Evolutionary conservation across 2,888 invertebrate genomes (phyloP), one percentile per base, ranked within the genome.

Genomic region (Frankliniella intonsa): DNA sequence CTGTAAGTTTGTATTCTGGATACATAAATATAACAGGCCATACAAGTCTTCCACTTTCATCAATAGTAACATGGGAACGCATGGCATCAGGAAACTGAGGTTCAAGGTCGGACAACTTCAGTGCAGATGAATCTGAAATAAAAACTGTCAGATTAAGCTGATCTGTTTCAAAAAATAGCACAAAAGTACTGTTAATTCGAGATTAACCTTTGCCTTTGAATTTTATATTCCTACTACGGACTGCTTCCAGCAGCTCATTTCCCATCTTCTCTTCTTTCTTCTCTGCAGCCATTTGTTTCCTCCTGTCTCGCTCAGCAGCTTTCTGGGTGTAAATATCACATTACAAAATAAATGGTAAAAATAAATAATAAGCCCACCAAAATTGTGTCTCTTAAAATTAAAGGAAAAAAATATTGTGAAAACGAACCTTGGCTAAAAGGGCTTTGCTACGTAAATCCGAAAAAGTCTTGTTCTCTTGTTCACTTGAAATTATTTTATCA

Each of bases 1-100:
- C 98, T 81, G 96, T 94, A 85, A 94, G 92, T 83, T 93, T 90
- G 86, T 93, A 93, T 88, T 98, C 97, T 0, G 98, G 98, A 88
- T 97, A 98, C 17, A 96, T 89, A 84, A 98, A 92, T 25, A 95
- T 89, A 0, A 97, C 93, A 0, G 98, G 98, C 97, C 97, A 98
- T 81, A 93, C 88, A 17, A 98, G 88, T 79, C 88, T 87, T 17
- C 88, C 89, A 0, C 92, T 88, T 85, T 91, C 89, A 84, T 91
- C 90, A 17, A 94, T 85, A 85, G 91, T 90, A 0, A 95, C 95
- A 81, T 91, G 90, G 83, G 90, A 88, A 82, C 92, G 90, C 80
- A 91, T 90, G 9, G 93, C 89, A 62, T 93, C 92, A 0, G 93
- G 91, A 84, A 94, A 89, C 85, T 90, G 90, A 0, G 94, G 93